Conservation (phyloP, 2,888 invertebrate species). For the Caenorhabditis wallacei region DNA sequence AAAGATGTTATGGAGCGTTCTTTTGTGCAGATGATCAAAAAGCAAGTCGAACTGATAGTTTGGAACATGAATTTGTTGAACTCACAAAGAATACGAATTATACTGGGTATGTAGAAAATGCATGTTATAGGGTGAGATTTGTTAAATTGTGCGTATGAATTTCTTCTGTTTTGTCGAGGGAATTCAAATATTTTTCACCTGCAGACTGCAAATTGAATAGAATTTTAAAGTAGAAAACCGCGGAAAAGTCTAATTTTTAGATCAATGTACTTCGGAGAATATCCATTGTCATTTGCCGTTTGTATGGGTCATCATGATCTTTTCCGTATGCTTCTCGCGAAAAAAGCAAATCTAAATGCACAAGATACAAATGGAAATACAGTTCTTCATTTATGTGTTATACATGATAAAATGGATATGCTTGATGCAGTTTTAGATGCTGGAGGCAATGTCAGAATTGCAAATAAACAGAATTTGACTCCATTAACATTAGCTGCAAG, state of each 20-base stretch:
- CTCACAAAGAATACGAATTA: slow-evolving; percentile 91
- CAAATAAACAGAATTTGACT: slow-evolving; percentile 92
- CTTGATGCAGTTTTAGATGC: slow-evolving; percentile 96
- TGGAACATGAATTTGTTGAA: slow-evolving; percentile 93
- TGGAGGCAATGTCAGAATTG: slow-evolving; percentile 91
- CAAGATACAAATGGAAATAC: slow-evolving; percentile 98
- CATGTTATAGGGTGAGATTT: too few species aligned
- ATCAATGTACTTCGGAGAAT: slow-evolving; percentile 99
- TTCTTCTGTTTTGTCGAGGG: background rate
- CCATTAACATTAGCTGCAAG: slow-evolving; percentile 95
- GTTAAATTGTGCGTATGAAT: slow-evolving; percentile 1
- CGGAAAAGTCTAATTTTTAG: slow-evolving; percentile 84
- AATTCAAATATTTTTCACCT: background rate
- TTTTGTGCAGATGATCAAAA: slow-evolving; percentile 93
- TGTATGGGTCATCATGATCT: slow-evolving; percentile 96
- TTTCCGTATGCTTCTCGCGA: slow-evolving; percentile 91
- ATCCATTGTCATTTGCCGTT: slow-evolving; percentile 95
- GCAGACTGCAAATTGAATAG: background rate
- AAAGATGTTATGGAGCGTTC: slow-evolving; percentile 90
- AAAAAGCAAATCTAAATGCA: slow-evolving; percentile 92
- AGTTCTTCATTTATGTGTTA: slow-evolving; percentile 95
- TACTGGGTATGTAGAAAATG: slow-evolving; percentile 88
- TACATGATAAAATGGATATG: slow-evolving; percentile 92
- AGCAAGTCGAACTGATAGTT: slow-evolving; percentile 89
- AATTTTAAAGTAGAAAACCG: background rate